Percentiles rank a stretch among this genome's conserved stretches.
Evolutionary conservation across 2,113 vertebrate genomes (phyloP).

Genomic region (Sphaerodactylus townsendi): DNA sequence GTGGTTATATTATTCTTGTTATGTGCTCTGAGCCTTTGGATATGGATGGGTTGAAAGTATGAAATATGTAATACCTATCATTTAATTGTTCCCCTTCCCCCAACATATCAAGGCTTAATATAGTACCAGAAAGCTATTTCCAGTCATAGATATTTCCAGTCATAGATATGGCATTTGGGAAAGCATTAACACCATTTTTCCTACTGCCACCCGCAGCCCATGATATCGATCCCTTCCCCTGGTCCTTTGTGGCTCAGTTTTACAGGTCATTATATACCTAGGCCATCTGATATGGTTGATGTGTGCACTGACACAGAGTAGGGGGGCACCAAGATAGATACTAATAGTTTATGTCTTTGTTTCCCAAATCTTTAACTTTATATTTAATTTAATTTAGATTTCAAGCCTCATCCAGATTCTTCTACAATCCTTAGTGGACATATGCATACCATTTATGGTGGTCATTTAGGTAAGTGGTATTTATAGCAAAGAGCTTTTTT

Average conservation of each 20-base stretch:
- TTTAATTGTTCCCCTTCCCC: not conserved
- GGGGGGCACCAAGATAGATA: not conserved
- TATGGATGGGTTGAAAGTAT: too few species aligned
- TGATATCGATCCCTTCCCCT: too few species aligned
- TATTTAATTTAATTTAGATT: constrained; percentile 19
- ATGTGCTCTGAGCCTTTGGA: not conserved
- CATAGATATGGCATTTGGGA: too few species aligned
- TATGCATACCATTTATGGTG: not conserved
- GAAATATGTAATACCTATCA: not conserved
- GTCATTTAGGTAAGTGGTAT: constrained; percentile 25
- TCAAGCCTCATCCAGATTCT: constrained; percentile 15
- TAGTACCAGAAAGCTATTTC: too few species aligned
- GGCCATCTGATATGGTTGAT: too few species aligned
- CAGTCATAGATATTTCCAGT: too few species aligned
- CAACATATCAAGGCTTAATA: too few species aligned
- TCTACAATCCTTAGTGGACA: not conserved
- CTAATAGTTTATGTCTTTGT: not conserved
- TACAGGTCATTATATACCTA: too few species aligned
- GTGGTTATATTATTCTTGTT: not conserved
- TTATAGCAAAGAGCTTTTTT: not conserved
- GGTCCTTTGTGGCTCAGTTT: too few species aligned
- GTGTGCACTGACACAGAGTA: too few species aligned
- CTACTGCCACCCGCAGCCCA: too few species aligned
- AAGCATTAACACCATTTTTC: too few species aligned
- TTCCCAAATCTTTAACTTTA: not conserved